Conservation (phyloP, 2,888 invertebrate genomes). For the Tetrapedia diversipes region DNA sequence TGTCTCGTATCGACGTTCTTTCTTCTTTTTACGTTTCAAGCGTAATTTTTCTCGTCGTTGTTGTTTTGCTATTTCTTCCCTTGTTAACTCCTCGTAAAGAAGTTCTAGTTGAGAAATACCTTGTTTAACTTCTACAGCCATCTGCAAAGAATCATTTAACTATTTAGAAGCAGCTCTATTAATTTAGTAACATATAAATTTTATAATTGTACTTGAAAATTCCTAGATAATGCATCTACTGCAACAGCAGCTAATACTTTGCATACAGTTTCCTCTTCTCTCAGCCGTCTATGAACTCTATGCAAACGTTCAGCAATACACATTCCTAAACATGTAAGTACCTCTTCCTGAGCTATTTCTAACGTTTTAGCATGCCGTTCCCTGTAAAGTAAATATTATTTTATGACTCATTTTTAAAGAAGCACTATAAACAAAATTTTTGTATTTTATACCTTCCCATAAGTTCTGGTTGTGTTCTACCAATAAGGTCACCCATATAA, state of each 20-base stretch:
- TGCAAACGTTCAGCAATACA: slow-evolving; percentile 96
- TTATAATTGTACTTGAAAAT: slow-evolving; percentile 87
- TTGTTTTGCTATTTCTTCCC: slow-evolving; percentile 93
- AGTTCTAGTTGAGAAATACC: slow-evolving; percentile 95
- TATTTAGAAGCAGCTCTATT: not conserved
- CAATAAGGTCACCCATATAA: slow-evolving; percentile 94
- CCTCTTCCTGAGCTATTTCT: slow-evolving; percentile 98
- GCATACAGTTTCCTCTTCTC: slow-evolving; percentile 97
- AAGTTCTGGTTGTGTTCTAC: slow-evolving; percentile 95
- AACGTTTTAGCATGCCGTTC: slow-evolving; percentile 98
- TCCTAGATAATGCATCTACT: slow-evolving; percentile 93
- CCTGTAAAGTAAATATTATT: slow-evolving; percentile 79
- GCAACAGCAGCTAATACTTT: slow-evolving; percentile 95
- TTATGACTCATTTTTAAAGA: not conserved
- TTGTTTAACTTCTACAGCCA: slow-evolving; percentile 94
- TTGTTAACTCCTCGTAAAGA: slow-evolving; percentile 93
- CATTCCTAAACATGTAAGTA: slow-evolving; percentile 96
- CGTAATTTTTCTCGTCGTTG: slow-evolving; percentile 94
- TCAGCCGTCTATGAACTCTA: slow-evolving; percentile 92
- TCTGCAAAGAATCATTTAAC: slow-evolving; percentile 80
- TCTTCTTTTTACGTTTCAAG: slow-evolving; percentile 90
- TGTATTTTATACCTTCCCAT: slow-evolving; percentile 87
- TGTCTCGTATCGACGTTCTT: slow-evolving; percentile 85
- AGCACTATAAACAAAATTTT: slow-evolving; percentile 18
- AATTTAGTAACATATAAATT: not conserved